Evolutionary conservation across 53 echinoderm and acorn worm species (phyloP).

Genomic region (Holothuria scabra): DNA sequence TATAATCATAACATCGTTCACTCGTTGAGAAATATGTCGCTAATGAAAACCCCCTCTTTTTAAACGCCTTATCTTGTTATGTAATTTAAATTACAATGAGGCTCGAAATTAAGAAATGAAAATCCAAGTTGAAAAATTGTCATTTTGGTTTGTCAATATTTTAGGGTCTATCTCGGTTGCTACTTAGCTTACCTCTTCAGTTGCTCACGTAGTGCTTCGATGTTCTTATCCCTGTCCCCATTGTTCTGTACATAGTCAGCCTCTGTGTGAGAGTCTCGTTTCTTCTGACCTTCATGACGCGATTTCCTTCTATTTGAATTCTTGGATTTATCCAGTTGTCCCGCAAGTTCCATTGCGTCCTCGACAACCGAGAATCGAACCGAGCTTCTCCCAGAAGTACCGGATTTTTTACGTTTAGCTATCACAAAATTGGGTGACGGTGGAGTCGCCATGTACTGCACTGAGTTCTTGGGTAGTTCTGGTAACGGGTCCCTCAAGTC

Average conservation of each 20-base stretch:
- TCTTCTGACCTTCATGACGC: no score
- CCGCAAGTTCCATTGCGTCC: constrained; percentile 26
- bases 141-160: no score
- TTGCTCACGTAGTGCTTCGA: background rate
- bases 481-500: constrained; percentile 13
- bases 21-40: no score
- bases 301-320: constrained; percentile 2
- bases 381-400: background rate
- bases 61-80: no score
- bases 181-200: background rate
- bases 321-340: constrained; percentile 9
- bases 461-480: constrained; percentile 5
- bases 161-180: no score
- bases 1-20: no score
- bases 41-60: no score
- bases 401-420: constrained; percentile 11
- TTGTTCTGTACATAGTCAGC: constrained; percentile 5
- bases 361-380: constrained; percentile 24
- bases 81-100: no score
- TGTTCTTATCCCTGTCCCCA: background rate
- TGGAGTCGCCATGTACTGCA: background rate
- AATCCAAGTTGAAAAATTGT: no score
- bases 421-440: constrained; percentile 17
- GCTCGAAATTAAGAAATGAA: no score
- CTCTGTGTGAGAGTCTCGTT: background rate